phyloP scores from a whole-genome alignment of 2,888 invertebrate genomes.

The Hydrotaea diabolus region DNA sequence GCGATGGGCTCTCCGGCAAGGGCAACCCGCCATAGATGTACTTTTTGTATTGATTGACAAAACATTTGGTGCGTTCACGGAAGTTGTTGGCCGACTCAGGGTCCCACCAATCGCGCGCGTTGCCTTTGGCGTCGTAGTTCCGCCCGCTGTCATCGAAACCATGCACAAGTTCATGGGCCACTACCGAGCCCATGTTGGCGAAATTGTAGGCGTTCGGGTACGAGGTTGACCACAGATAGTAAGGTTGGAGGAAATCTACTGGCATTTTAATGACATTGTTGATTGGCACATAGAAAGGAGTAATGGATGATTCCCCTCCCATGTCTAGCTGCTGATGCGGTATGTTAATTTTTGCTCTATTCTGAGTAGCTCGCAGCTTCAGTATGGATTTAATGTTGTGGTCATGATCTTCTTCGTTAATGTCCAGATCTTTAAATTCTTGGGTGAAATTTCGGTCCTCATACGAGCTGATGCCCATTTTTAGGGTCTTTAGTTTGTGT shows the following conservation, averaged over 20 bases:
- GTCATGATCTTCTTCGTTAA: slow-evolving; percentile 70
- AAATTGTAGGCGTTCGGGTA: slow-evolving; percentile 76
- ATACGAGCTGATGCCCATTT: slow-evolving; percentile 73
- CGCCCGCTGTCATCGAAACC: slow-evolving; percentile 77
- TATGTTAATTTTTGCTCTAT: slow-evolving; percentile 64
- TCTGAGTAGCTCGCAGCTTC: slow-evolving; percentile 16
- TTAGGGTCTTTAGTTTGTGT: slow-evolving; percentile 73
- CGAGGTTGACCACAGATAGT: slow-evolving; percentile 71
- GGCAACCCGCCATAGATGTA: slow-evolving; percentile 70
- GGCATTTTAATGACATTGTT: slow-evolving; percentile 76
- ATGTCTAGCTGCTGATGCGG: slow-evolving; percentile 71
- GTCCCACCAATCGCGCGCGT: slow-evolving; percentile 76
- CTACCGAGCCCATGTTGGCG: slow-evolving; percentile 73
- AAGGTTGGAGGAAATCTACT: slow-evolving; percentile 75
- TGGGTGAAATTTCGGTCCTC: slow-evolving; percentile 69
- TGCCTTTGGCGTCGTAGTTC: slow-evolving; percentile 73
- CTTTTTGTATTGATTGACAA: slow-evolving; percentile 74
- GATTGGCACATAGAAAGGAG: slow-evolving; percentile 73
- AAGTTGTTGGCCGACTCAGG: slow-evolving; percentile 70
- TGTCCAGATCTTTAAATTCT: slow-evolving; percentile 71
- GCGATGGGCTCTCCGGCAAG: slow-evolving; percentile 71
- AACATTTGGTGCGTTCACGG: slow-evolving; percentile 72
- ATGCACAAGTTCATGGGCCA: slow-evolving; percentile 78
- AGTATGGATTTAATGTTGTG: slow-evolving; percentile 67
- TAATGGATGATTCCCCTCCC: slow-evolving; percentile 69